Percentiles rank a stretch among this genome's conserved stretches.
Conservation (phyloP, 2,113 vertebrate species). For the Triplophysa dalaica region DNA sequence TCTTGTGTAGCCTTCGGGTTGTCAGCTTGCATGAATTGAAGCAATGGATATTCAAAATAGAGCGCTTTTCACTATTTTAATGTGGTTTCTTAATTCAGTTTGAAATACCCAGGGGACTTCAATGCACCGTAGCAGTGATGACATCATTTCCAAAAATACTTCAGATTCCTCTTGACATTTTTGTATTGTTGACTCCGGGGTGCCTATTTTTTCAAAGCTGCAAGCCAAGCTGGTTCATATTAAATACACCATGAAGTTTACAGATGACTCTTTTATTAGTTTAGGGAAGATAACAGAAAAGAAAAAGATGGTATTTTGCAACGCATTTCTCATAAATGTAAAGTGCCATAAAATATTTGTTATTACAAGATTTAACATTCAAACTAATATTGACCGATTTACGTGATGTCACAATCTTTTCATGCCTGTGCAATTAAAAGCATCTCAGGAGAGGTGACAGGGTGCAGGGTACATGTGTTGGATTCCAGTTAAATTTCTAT, state of each 20-base stretch:
- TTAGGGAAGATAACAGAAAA: neutral
- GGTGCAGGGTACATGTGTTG: neutral
- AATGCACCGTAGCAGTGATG: no score
- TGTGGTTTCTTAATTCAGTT: constrained; percentile 3
- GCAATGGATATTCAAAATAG: neutral
- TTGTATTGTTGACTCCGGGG: neutral
- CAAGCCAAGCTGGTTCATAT: neutral
- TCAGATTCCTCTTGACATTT: constrained; percentile 24
- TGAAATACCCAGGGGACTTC: neutral
- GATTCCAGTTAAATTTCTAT: neutral
- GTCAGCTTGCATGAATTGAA: constrained; percentile 3
- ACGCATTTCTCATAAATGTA: neutral
- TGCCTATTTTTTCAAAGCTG: neutral
- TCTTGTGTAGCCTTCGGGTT: neutral
- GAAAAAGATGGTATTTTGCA: no score
- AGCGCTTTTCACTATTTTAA: neutral
- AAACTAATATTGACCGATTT: neutral
- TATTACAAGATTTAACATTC: neutral
- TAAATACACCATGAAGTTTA: neutral
- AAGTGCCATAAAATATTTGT: no score
- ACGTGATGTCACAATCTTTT: neutral
- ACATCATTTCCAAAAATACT: neutral
- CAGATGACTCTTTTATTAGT: neutral
- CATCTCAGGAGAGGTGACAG: neutral
- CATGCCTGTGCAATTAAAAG: neutral